These are phyloP conservation scores for Caenorhabditis latens DNA, from an alignment of 1,140 invertebrate genomes.

Conservation along the genomic window DNA sequence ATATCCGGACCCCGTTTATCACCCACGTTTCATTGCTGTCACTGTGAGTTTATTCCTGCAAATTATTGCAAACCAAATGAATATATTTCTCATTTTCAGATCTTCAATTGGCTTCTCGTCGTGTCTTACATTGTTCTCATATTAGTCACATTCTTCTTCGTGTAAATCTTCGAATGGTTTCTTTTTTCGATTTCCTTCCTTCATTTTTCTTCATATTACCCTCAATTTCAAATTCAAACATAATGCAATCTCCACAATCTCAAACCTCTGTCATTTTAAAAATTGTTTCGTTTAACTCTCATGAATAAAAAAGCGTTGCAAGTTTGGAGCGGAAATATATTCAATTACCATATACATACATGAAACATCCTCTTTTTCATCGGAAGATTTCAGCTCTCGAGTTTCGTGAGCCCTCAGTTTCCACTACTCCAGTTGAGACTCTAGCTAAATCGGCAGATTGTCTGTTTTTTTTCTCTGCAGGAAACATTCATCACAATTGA, in stretches of 20 bases:
- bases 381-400: neutral
- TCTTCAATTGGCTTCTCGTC: constrained; percentile 59
- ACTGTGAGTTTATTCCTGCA: constrained; percentile 21
- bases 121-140: constrained; percentile 56
- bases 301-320: neutral
- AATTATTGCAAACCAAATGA: neutral
- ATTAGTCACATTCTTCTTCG: constrained; percentile 55
- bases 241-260: constrained; percentile 49
- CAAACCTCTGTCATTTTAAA: neutral
- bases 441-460: neutral
- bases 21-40: constrained; percentile 59
- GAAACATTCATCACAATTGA: constrained; percentile 44
- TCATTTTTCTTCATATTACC: neutral
- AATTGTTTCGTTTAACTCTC: neutral
- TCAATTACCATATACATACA: neutral
- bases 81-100: constrained; percentile 1
- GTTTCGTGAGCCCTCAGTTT: neutral
- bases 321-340: neutral
- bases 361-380: neutral
- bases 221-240: constrained; percentile 51
- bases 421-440: neutral
- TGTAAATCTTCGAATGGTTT: constrained; percentile 18
- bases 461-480: neutral
- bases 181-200: neutral
- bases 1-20: constrained; percentile 12